A percentile compares a stretch with the other conserved stretches of the same genome.
Evolutionary conservation across 2,888 invertebrate genomes (phyloP).

Genomic region (Sphaerophoria rueppellii): DNA sequence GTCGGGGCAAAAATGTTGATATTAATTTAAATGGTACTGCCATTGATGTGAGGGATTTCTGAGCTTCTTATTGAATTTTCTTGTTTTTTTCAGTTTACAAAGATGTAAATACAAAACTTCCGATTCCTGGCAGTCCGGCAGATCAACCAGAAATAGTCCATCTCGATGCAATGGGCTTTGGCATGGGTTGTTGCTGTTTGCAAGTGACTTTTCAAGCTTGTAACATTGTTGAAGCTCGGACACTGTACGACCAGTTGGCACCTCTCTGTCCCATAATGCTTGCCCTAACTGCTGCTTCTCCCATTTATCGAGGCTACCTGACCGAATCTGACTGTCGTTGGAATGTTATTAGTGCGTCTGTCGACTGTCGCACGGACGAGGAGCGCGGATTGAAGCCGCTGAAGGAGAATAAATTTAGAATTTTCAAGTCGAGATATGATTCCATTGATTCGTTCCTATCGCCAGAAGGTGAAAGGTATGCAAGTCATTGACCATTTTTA

Average conservation of each 20-base stretch:
- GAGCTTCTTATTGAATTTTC: background rate
- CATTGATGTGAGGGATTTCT: background rate
- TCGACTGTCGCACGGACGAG: slow-evolving; percentile 96
- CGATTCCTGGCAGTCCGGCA: slow-evolving; percentile 90
- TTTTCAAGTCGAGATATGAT: slow-evolving; percentile 97
- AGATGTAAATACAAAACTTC: slow-evolving; percentile 92
- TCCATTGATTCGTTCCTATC: slow-evolving; percentile 98
- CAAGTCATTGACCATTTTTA: background rate
- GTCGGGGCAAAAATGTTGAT: slow-evolving; percentile 96
- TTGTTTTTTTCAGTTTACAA: slow-evolving; percentile 83
- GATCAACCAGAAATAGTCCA: slow-evolving; percentile 96
- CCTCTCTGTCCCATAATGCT: slow-evolving; percentile 98
- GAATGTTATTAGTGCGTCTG: slow-evolving; percentile 97
- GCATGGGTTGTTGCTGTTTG: slow-evolving; percentile 99
- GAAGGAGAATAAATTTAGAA: slow-evolving; percentile 89
- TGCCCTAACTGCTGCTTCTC: slow-evolving; percentile 98
- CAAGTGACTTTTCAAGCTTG: slow-evolving; percentile 97
- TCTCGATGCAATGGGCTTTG: slow-evolving; percentile 99
- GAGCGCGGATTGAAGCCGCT: slow-evolving; percentile 92
- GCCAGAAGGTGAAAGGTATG: slow-evolving; percentile 89
- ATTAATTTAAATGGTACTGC: slow-evolving; percentile 95
- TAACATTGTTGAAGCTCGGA: slow-evolving; percentile 97
- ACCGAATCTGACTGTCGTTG: slow-evolving; percentile 99
- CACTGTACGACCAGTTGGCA: slow-evolving; percentile 97
- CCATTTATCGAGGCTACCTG: slow-evolving; percentile 95